phyloP scores from a whole-genome alignment of 2,113 vertebrate species.

The Alectura lathami region DNA sequence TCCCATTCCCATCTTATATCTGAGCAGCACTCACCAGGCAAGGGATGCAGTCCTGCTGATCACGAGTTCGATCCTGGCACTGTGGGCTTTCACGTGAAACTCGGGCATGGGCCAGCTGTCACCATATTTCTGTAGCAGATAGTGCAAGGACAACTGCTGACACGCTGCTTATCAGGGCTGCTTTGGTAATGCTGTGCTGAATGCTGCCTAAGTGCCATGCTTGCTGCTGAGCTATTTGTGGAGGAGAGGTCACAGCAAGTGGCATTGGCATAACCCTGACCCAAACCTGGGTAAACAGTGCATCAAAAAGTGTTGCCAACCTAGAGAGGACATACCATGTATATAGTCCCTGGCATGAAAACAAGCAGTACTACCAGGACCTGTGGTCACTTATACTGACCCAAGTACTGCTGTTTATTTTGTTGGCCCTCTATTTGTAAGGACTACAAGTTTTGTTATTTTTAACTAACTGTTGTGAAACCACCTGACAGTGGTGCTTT shows the following conservation, averaged over 20 bases:
- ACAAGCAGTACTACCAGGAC: neutral
- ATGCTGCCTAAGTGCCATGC: neutral
- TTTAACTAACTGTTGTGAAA: constrained; percentile 16
- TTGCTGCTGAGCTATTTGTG: neutral
- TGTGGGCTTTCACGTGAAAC: neutral
- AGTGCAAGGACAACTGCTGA: constrained; percentile 11
- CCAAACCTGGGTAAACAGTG: neutral
- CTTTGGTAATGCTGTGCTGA: neutral
- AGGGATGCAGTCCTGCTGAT: neutral
- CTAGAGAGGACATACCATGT: neutral
- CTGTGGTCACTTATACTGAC: neutral
- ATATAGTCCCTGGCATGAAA: neutral
- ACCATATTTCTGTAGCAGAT: neutral
- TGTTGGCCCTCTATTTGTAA: neutral
- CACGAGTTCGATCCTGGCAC: neutral
- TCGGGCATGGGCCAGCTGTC: neutral
- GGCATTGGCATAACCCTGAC: neutral
- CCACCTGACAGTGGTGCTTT: neutral
- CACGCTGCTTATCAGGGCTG: neutral
- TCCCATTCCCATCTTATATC: neutral
- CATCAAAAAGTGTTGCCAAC: constrained; percentile 1
- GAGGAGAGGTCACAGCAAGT: neutral
- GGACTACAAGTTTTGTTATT: neutral
- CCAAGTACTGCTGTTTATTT: neutral
- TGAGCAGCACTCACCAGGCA: neutral